Evolutionary conservation across 1,140 invertebrate genomes (phyloP), one percentile per base, ranked within the genome.

Genomic region (Drosophila virilis): DNA sequence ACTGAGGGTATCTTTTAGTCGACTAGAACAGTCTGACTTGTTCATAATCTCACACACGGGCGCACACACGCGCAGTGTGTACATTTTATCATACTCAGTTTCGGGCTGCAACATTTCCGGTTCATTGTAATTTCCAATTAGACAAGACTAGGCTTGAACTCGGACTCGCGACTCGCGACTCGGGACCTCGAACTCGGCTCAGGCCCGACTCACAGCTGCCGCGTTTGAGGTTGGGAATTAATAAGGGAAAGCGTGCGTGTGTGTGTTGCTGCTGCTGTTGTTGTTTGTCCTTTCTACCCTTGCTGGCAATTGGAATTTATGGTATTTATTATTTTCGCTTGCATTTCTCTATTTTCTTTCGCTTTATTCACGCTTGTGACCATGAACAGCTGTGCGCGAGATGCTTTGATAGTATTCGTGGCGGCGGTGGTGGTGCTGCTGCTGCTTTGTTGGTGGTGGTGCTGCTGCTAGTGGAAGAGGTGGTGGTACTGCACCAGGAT

Each of bases 51-150:
- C 66, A 43, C 51, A 52, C 64, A 54, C 38, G 40, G 45, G 38
- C 46, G 50, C 59, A 42, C 60, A 60, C 60, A 54, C 43, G 64
- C 52, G 51, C n/a, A 13, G 42, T 51, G n/a, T 54, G 38, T 50
- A 42, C 28, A 77, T 77, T 62, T 79, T 80, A 79, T 80, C 65
- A 77, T 68, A 76, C 69, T 58, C 37, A 54, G 45, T 62, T 75
- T 46, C 15, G 69, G 67, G 48, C 71, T 68, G 62, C 64, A 72
- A 78, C 80, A 46, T 51, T 77, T 84, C 80, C 73, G 80, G 80
- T 78, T 75, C 66, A 75, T 71, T 78, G 74, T 85, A 80, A 78
- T 84, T 85, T 84, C 81, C 77, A 84, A 84, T 84, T 85, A 80
- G 81, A 85, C 40, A 46, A 75, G 33, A 57, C 73, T 75, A 69